Base-by-base conservation (phyloP, 2,888 invertebrate genomes). In the Scaeva pyrastri region DNA sequence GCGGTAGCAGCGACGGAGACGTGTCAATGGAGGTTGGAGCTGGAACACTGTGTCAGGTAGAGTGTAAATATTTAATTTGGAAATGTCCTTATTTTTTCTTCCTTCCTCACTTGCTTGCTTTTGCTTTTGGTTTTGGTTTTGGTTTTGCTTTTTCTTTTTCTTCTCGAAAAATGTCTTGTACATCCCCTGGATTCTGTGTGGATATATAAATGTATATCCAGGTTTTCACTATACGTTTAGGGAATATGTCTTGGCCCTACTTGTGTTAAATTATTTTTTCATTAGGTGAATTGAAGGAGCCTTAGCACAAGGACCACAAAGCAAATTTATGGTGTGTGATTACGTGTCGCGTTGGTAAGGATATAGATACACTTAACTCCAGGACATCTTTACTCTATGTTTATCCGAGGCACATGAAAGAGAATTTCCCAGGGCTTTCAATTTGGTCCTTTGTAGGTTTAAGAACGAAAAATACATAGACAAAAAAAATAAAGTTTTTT, bases 181-280 rank as follows among this genome's bases (percentile, higher is more conserved):
- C 48, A 60, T 21, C 41, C 64, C 48, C 48, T 74, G 73, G 52
- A 68, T 50, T 50, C 14, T 23, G n/a, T n/a, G n/a, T n/a, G 23
- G 52, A 52, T 52, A 52, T 26, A 52, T 26, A 1, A 2, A 1
- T 26, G 11, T 31, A 2, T 31, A 21, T 2, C 45, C n/a, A 62
- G 19, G n/a, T 21, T 39, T 62, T 43, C 26, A 66, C 48, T 50
- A 48, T 68, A 81, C 71, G 81, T 80, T 85, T 72, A 48, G 80
- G 80, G 76, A 80, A 72, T 78, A 79, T 71, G 45, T 84, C 66
- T 70, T 68, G 75, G 71, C 66, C 75, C 72, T 77, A 43, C 50
- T 82, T 86, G 82, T 68, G 86, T 86, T 73, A 82, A 82, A 86
- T 86, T 77, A 82, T 86, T 86, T 86, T 86, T 86, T 82, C 86